These are phyloP conservation scores for Aleiodes sp. DNA, from an alignment of 1,140 invertebrate genomes.

Conservation along the genomic window DNA sequence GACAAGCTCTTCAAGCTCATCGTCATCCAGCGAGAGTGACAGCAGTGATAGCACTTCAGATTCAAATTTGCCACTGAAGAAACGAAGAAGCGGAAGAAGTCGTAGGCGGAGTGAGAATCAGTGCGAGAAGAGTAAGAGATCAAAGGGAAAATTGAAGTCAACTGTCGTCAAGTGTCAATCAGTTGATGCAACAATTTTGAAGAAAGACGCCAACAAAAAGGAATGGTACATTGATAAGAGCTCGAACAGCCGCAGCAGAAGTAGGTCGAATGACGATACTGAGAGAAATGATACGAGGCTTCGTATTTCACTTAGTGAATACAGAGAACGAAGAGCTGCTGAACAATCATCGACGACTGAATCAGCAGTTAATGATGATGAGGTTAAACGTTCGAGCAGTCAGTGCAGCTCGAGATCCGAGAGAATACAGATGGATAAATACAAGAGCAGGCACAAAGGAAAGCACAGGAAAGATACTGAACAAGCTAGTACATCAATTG, in stretches of 20 bases:
- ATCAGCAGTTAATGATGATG: neutral
- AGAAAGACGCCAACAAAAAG: slow-evolving; percentile 7
- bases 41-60: neutral
- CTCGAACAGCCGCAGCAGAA: neutral
- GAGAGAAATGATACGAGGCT: neutral
- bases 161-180: slow-evolving; percentile 13
- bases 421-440: neutral
- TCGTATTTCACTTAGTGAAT: neutral
- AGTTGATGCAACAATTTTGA: slow-evolving; percentile 4
- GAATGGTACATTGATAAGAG: slow-evolving; percentile 21
- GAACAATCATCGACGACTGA: neutral
- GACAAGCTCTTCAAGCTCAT: neutral
- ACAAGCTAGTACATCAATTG: neutral
- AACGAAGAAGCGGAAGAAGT: neutral
- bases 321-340: neutral
- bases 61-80: neutral
- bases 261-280: neutral
- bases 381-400: neutral
- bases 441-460: neutral
- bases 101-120: neutral
- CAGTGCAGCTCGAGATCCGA: neutral
- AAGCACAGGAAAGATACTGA: neutral
- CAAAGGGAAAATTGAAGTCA: slow-evolving; percentile 9
- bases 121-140: neutral
- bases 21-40: neutral